Base-by-base conservation (phyloP, 2,888 invertebrate species). In the Andrena haemorrhoa region DNA sequence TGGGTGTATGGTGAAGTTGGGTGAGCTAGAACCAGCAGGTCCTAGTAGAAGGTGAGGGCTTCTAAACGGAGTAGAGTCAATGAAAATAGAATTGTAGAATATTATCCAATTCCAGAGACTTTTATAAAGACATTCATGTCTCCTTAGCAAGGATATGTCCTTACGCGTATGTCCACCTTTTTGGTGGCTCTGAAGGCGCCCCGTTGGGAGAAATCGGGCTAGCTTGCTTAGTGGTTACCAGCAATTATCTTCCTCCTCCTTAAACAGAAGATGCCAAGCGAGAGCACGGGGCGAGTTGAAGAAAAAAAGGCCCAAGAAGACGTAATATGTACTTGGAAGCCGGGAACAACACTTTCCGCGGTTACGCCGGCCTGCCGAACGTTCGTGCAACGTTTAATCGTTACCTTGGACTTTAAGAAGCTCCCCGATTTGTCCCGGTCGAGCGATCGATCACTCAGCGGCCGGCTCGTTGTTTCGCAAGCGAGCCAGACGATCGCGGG, bases 361-460 rank as follows among this genome's bases (percentile, higher is more conserved):
- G 41, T 49, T 35, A 51, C 35, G 29, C 56, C 26, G 23, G n/a
- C 29, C 41, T 16, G 64, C 35, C 41, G 12, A 51, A 78, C 8
- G 20, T 8, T 23, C 75, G 26, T 58, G 75, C 66, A 66, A 60
- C 47, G 33, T 75, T 78, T 61, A 78, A 75, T 75, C 41, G 61
- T 75, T 56, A 75, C 26, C 64, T 75, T 75, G 76, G 51, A 75
- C 68, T 61, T 75, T 78, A 63, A 64, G 69, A 76, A 75, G 63
- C 76, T 53, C 7, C 12, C 29, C 35, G 77, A 64, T 70, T 79
- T 78, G 68, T 75, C 47, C 20, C 10, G 63, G 35, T 49, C 63
- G 53, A 12, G 53, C 35, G 33, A 79, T 79, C 64, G 69, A 79
- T 79, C 58, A 76, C 63, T 58, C 69, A 58, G 33, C 63, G 47